Evolutionary conservation across 2,797 vertebrate species (phyloP).

Genomic region (Mionectes olivaceus): DNA sequence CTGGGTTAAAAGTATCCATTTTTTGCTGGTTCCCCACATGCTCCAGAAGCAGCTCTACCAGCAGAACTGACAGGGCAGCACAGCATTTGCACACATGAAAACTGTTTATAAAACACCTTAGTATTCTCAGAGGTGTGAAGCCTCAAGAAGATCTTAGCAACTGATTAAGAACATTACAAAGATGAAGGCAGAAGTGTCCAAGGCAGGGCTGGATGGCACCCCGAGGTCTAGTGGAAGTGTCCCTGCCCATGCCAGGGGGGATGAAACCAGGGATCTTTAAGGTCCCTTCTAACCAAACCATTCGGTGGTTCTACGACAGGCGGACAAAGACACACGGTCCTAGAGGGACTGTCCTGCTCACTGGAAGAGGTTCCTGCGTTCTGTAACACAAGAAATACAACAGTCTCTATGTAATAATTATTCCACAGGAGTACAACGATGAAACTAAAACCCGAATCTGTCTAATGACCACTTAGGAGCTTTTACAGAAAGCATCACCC

Average conservation of each 20-base stretch:
- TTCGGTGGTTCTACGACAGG: not conserved
- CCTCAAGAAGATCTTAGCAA: not conserved
- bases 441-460: not conserved
- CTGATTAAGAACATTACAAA: not conserved
- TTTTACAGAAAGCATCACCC: not conserved
- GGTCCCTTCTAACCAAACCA: not conserved
- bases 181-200: not conserved
- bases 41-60: not conserved
- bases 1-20: not conserved
- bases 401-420: not conserved
- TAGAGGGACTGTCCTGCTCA: not conserved
- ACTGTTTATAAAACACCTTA: not conserved
- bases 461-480: not conserved
- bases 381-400: not conserved
- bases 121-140: not conserved
- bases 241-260: not conserved
- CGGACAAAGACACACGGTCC: not conserved
- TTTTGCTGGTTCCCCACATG: not conserved
- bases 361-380: not conserved
- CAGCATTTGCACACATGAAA: rapidly evolving
- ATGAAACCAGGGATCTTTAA: not conserved
- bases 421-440: not conserved
- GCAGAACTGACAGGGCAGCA: not conserved
- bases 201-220: not conserved
- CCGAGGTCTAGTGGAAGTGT: not conserved